A percentile compares a stretch with the other conserved stretches of the same genome.
Evolutionary conservation across 2,888 invertebrate species (phyloP).

Genomic region (Gortyna flavago): DNA sequence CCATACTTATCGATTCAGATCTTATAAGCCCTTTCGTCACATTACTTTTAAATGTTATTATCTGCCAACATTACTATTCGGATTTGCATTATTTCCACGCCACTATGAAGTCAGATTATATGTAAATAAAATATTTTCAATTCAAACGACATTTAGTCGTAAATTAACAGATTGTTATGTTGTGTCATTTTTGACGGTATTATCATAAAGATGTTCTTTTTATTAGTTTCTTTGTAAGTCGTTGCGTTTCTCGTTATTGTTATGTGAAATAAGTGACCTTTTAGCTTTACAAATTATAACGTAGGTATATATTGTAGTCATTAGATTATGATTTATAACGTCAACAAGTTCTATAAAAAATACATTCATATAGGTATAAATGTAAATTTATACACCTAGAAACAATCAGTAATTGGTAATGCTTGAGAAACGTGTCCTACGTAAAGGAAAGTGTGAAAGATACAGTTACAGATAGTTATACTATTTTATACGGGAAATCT

Average conservation of each 20-base stretch:
- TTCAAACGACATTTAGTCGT: conserved; percentile 64
- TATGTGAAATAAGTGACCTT: conserved; percentile 12
- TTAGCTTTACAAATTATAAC: conserved; percentile 8
- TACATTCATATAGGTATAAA: neutral
- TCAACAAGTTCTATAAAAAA: neutral
- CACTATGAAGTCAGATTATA: conserved; percentile 60
- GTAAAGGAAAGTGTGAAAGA: conserved; percentile 40
- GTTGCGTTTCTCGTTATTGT: conserved; percentile 20
- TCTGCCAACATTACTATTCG: conserved; percentile 35
- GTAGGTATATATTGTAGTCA: conserved; percentile 1
- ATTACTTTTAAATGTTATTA: conserved; percentile 28
- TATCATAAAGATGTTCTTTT: conserved; percentile 37
- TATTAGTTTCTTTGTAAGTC: conserved; percentile 8
- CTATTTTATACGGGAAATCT: conserved; percentile 20
- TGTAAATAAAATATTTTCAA: conserved; percentile 64
- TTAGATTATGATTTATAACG: neutral
- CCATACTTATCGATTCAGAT: conserved; percentile 6
- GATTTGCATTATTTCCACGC: conserved; percentile 58
- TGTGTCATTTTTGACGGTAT: conserved; percentile 47
- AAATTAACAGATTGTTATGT: conserved; percentile 66
- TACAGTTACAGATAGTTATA: conserved; percentile 24
- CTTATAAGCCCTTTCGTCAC: conserved; percentile 26
- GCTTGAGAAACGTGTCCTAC: conserved; percentile 13
- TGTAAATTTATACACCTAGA: neutral
- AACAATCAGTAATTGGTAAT: neutral